Percentiles rank a stretch among this genome's conserved stretches.
These are phyloP conservation scores for Lampropteryx suffumata DNA, from an alignment of 2,888 invertebrate species.

Conservation along the genomic window DNA sequence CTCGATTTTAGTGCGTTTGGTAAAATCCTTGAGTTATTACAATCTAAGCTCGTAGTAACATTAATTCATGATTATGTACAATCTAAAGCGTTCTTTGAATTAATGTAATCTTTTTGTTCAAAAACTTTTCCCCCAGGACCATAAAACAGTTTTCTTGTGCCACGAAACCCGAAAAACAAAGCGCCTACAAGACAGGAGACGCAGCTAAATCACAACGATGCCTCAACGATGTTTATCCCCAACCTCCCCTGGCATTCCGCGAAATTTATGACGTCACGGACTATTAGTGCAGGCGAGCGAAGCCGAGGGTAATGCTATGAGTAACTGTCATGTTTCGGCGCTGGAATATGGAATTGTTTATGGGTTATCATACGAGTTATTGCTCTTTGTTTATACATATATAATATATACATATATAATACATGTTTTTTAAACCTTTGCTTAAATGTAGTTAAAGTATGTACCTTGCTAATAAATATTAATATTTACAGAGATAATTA, in stretches of 20 bases:
- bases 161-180: constrained; percentile 9
- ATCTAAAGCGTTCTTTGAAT: background rate
- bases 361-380: background rate
- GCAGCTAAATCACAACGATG: constrained; percentile 29
- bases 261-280: constrained; percentile 48
- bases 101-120: background rate
- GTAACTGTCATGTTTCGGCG: constrained; percentile 6
- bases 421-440: too few species aligned
- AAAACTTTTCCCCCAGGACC: constrained; percentile 1
- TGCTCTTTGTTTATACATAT: too few species aligned
- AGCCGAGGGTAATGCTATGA: constrained; percentile 18
- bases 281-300: constrained; percentile 44
- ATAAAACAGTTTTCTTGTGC: constrained; percentile 9
- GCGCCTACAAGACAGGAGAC: constrained; percentile 19
- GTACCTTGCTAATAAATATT: too few species aligned
- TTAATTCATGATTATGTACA: too few species aligned
- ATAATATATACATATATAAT: too few species aligned
- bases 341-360: constrained; percentile 4
- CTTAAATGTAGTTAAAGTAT: too few species aligned
- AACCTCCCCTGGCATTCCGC: constrained; percentile 15
- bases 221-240: constrained; percentile 18
- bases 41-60: too few species aligned
- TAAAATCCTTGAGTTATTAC: too few species aligned
- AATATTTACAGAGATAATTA: too few species aligned
- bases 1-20: too few species aligned